phyloP scores from a whole-genome alignment of 2,113 vertebrate species.

The Halichoerus grypus region DNA sequence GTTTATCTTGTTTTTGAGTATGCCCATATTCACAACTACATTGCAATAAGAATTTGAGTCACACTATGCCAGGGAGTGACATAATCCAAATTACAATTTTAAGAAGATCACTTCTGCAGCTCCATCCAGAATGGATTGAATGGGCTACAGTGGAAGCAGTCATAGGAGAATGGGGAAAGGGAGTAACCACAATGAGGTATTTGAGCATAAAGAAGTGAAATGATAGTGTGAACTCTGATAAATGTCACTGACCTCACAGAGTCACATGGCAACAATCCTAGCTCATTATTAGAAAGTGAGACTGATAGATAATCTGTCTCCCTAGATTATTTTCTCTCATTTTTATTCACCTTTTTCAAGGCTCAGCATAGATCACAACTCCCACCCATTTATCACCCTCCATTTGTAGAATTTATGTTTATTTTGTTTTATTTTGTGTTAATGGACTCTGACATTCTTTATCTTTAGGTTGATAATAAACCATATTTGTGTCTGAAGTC shows the following conservation, averaged over 20 bases:
- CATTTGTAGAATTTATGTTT: not conserved
- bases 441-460: not conserved
- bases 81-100: not conserved
- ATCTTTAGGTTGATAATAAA: not conserved
- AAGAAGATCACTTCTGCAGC: not conserved
- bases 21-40: not conserved
- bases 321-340: not conserved
- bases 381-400: not conserved
- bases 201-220: not conserved
- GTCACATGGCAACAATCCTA: not conserved
- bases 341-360: not conserved
- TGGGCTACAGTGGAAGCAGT: not conserved
- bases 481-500: not conserved
- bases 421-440: not conserved
- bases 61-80: not conserved
- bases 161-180: not conserved
- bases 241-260: not conserved
- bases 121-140: not conserved
- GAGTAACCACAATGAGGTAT: not conserved
- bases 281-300: accelerated
- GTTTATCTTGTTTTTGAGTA: slow-evolving; percentile 15
- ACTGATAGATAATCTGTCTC: accelerated
- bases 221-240: not conserved
- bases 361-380: not conserved
- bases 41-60: not conserved